Evolutionary conservation across 1,140 invertebrate species (phyloP).

Genomic region (Brachionus manjavacas): DNA sequence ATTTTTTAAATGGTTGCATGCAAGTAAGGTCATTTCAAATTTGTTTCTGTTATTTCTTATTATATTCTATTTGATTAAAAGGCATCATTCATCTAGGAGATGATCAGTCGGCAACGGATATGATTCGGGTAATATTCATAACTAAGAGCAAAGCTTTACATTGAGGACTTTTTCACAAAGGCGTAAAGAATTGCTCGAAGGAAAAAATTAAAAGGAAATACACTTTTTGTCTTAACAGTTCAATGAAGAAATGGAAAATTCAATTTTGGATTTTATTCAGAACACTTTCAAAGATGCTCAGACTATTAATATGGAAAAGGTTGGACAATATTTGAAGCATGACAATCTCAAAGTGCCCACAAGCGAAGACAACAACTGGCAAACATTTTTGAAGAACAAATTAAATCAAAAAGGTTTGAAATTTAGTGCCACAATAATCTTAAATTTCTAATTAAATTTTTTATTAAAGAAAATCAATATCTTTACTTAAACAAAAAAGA

Average conservation of each 20-base stretch:
- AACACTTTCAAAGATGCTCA: conserved; percentile 40
- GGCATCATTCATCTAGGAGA: conserved; percentile 39
- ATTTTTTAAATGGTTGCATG: conserved; percentile 79
- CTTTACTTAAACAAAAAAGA: conserved; percentile 31
- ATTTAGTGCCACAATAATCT: not conserved
- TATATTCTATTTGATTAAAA: not conserved
- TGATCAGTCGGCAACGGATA: conserved; percentile 36
- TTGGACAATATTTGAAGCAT: conserved; percentile 40
- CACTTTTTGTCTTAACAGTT: not conserved
- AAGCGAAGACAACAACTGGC: conserved; percentile 24
- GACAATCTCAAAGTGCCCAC: conserved; percentile 2
- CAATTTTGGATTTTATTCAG: conserved; percentile 39
- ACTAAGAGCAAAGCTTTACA: not conserved
- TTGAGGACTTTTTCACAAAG: not conserved
- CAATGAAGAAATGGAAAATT: conserved; percentile 43
- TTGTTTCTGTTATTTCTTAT: not conserved
- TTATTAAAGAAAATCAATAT: conserved; percentile 24
- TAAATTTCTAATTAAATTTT: not conserved
- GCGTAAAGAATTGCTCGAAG: not conserved
- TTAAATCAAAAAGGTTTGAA: not conserved
- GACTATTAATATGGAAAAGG: conserved; percentile 40
- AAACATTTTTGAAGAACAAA: conserved; percentile 27
- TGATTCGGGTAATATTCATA: conserved; percentile 24
- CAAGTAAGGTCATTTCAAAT: conserved; percentile 50
- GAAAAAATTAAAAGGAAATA: not conserved